Evolutionary conservation across 2,888 invertebrate genomes (phyloP).

Genomic region (Drosophila testacea): DNA sequence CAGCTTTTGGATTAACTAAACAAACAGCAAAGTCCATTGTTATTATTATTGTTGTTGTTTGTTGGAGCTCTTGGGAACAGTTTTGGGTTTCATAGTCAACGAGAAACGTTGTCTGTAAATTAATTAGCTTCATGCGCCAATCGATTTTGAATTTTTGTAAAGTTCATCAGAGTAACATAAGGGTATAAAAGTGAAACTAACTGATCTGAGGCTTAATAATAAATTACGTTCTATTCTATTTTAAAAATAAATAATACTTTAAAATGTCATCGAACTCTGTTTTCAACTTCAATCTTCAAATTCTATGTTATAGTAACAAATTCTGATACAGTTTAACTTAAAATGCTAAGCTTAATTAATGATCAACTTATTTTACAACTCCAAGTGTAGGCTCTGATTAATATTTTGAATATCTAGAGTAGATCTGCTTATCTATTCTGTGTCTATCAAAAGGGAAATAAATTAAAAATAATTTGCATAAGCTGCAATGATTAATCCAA

Average conservation of each 20-base stretch:
- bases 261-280: constrained; percentile 4
- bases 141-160: constrained; percentile 8
- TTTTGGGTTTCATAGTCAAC: constrained; percentile 38
- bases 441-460: background rate
- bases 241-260: background rate
- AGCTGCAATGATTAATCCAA: background rate
- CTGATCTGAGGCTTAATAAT: background rate
- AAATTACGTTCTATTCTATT: background rate
- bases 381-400: no score
- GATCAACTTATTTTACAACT: no score
- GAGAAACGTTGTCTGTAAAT: constrained; percentile 46
- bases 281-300: background rate
- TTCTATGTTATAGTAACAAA: background rate
- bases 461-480: background rate
- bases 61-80: constrained; percentile 41
- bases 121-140: constrained; percentile 51
- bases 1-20: constrained; percentile 70
- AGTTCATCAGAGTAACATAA: background rate
- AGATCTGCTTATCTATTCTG: background rate
- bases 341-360: no score
- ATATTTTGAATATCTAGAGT: background rate
- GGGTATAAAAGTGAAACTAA: constrained; percentile 31
- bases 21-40: constrained; percentile 56
- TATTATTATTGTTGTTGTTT: constrained; percentile 23
- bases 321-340: background rate